A percentile compares a stretch with the other conserved stretches of the same genome.
These are phyloP conservation scores for Patella pellucida DNA, from an alignment of 2,888 invertebrate genomes.

Conservation along the genomic window DNA sequence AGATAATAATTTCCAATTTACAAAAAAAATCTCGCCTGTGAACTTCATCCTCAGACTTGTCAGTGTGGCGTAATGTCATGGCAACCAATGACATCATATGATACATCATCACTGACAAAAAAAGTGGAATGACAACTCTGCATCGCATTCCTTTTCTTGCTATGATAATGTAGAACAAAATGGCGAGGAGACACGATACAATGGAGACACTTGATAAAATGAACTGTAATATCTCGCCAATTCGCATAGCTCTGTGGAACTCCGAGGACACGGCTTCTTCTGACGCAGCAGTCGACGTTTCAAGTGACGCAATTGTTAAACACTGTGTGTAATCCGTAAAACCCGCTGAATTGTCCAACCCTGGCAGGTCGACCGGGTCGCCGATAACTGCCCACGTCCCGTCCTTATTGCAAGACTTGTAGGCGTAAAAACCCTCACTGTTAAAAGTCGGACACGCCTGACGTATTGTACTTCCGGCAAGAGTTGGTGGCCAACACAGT, in stretches of 20 bases:
- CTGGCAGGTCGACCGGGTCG: neutral
- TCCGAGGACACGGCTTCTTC: neutral
- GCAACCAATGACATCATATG: conserved; percentile 20
- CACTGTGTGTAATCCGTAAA: conserved; percentile 21
- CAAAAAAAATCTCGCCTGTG: conserved; percentile 13
- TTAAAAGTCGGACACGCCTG: conserved; percentile 16
- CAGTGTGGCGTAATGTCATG: conserved; percentile 14
- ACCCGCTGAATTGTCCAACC: neutral
- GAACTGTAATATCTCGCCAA: neutral
- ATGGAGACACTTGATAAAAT: neutral
- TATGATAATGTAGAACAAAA: conserved; percentile 17
- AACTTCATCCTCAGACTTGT: conserved; percentile 14
- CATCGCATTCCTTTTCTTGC: conserved; percentile 17
- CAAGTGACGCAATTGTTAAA: neutral
- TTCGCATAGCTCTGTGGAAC: neutral
- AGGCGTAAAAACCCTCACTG: conserved; percentile 13
- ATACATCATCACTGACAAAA: conserved; percentile 18
- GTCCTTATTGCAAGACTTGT: conserved; percentile 20
- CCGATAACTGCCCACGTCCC: conserved; percentile 17
- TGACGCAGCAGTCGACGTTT: neutral
- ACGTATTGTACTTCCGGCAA: conserved; percentile 21
- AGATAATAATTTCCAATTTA: neutral
- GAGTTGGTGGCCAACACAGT: conserved; percentile 24
- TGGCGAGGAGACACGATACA: conserved; percentile 11
- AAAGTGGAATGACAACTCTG: conserved; percentile 20